phyloP scores from a whole-genome alignment of 2,888 invertebrate genomes.

The Cephus rjabovi region DNA sequence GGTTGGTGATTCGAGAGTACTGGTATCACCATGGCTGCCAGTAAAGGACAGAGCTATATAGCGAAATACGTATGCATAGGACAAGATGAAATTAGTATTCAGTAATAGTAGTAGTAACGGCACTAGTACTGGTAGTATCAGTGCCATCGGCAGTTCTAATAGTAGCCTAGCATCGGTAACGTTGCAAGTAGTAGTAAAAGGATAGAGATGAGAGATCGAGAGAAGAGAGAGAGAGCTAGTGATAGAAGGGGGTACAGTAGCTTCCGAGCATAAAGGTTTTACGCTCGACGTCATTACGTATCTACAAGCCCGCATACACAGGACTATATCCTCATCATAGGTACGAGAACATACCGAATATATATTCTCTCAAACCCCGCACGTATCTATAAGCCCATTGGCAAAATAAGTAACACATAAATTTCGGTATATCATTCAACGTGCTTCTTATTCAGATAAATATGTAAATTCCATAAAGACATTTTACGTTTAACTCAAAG shows the following conservation, averaged over 20 bases:
- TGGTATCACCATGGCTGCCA: background rate
- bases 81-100: background rate
- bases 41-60: background rate
- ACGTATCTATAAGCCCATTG: background rate
- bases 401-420: background rate
- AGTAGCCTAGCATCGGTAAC: slow-evolving; percentile 8
- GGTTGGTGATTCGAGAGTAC: background rate
- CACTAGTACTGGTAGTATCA: too few species aligned
- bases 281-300: slow-evolving; percentile 21
- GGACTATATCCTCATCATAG: background rate
- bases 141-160: slow-evolving; percentile 1
- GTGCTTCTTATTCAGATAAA: background rate
- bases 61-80: background rate
- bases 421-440: background rate
- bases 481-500: background rate
- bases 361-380: background rate
- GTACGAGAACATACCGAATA: background rate
- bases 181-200: background rate
- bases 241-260: slow-evolving; percentile 19
- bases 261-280: slow-evolving; percentile 47
- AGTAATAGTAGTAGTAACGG: background rate
- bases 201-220: background rate
- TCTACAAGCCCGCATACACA: slow-evolving; percentile 2
- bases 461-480: background rate
- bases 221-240: background rate